These are phyloP conservation scores for Mallotus villosus DNA, from an alignment of 2,797 vertebrate genomes.

Conservation along the genomic window DNA sequence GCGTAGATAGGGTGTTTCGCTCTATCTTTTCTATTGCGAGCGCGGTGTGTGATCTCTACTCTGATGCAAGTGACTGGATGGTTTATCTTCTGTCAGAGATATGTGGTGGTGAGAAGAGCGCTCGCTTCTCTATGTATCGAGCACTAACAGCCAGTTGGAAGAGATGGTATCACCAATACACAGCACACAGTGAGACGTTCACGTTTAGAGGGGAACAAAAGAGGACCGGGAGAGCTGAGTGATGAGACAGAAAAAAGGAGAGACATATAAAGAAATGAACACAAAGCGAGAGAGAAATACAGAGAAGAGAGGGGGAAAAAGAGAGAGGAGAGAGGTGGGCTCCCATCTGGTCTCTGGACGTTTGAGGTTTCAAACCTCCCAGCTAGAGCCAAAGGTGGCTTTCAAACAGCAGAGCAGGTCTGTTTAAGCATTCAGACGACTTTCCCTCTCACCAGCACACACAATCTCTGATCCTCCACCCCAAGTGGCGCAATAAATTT, in stretches of 20 bases:
- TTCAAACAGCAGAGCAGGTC: constrained; percentile 23
- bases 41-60: no score
- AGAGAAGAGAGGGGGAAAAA: constrained; percentile 43
- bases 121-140: no score
- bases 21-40: no score
- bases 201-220: background rate
- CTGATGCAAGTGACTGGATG: no score
- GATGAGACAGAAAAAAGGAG: background rate
- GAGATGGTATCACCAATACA: no score
- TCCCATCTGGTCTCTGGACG: constrained; percentile 50
- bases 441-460: constrained; percentile 17
- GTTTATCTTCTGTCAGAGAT: no score
- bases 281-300: no score
- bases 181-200: no score
- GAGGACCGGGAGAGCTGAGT: background rate
- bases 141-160: no score
- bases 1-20: no score
- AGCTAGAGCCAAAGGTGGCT: constrained; percentile 43
- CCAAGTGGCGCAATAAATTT: constrained; percentile 14
- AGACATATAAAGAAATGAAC: background rate
- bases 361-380: constrained; percentile 55
- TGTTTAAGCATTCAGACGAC: constrained; percentile 42
- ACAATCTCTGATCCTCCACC: background rate
- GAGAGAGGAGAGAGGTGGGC: constrained; percentile 28
- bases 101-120: no score